phyloP scores from a whole-genome alignment of 2,888 invertebrate species.

The Acanthosepion esculentum region DNA sequence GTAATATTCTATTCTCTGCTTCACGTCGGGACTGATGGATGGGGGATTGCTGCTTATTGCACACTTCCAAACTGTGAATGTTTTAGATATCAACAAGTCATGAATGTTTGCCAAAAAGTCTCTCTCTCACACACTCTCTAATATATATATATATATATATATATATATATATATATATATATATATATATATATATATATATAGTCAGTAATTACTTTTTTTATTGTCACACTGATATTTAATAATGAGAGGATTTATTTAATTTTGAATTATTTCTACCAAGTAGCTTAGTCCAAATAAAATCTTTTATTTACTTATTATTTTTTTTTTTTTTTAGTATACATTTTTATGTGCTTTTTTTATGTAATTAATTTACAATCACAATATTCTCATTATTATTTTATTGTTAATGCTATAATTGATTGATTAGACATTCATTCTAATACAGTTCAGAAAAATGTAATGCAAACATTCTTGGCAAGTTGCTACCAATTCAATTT shows the following conservation, averaged over 20 bases:
- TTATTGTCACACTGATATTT: no score
- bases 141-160: no score
- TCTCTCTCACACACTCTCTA: no score
- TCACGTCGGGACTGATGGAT: slow-evolving; percentile 33
- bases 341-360: no score
- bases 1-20: slow-evolving; percentile 33
- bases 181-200: no score
- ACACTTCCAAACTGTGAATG: slow-evolving; percentile 14
- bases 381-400: neutral
- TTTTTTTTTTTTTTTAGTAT: neutral
- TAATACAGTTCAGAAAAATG: neutral
- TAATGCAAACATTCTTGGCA: neutral
- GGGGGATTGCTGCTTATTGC: neutral
- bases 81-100: slow-evolving; percentile 33
- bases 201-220: neutral
- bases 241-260: neutral
- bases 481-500: neutral
- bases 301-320: neutral
- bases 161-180: no score
- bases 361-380: no score
- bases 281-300: neutral
- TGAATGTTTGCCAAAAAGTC: neutral
- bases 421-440: neutral
- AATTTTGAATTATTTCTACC: neutral
- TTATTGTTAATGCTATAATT: neutral